A percentile compares a stretch with the other conserved stretches of the same genome.
These are phyloP conservation scores for Drosophila fuyamai DNA, from an alignment of 1,140 invertebrate genomes.

Conservation along the genomic window DNA sequence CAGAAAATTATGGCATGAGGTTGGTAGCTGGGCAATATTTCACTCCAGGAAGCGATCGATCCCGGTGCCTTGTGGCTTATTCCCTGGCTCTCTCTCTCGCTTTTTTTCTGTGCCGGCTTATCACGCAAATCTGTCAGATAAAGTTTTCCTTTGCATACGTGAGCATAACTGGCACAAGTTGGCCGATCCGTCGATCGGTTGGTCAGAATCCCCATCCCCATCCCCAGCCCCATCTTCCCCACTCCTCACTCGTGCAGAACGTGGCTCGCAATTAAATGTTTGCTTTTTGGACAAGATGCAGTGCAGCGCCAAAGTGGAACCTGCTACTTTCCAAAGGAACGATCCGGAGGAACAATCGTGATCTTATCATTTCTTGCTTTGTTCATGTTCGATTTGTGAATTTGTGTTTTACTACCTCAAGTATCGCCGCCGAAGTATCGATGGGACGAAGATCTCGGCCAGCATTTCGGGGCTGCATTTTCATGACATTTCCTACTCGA, in stretches of 20 bases:
- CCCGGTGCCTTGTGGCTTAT: conserved; percentile 20
- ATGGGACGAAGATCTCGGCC: conserved; percentile 8
- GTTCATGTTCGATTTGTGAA: conserved; percentile 82
- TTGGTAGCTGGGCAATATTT: conserved; percentile 62
- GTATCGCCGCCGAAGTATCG: conserved; percentile 28
- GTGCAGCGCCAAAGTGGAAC: conserved; percentile 50
- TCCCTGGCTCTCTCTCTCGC: conserved; percentile 1
- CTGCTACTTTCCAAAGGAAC: conserved; percentile 66
- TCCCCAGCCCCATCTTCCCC: conserved; percentile 1
- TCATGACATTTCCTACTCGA: conserved; percentile 75
- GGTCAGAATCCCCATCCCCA: conserved; percentile 21
- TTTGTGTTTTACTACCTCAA: conserved; percentile 75
- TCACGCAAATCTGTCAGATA: conserved; percentile 81
- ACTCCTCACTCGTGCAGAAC: conserved; percentile 60
- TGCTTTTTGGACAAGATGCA: conserved; percentile 58
- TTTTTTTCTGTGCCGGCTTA: conserved; percentile 41
- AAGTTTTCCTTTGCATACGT: conserved; percentile 73
- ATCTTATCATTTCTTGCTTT: conserved; percentile 79
- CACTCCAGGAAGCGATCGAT: conserved; percentile 69
- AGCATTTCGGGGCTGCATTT: conserved; percentile 43
- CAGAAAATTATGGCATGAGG: conserved; percentile 23
- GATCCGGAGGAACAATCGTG: conserved; percentile 62
- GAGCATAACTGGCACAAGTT: conserved; percentile 66
- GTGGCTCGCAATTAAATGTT: conserved; percentile 78
- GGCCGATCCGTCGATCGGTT: conserved; percentile 39